phyloP scores from a whole-genome alignment of 2,113 vertebrate genomes.

The Delphinapterus leucas region DNA sequence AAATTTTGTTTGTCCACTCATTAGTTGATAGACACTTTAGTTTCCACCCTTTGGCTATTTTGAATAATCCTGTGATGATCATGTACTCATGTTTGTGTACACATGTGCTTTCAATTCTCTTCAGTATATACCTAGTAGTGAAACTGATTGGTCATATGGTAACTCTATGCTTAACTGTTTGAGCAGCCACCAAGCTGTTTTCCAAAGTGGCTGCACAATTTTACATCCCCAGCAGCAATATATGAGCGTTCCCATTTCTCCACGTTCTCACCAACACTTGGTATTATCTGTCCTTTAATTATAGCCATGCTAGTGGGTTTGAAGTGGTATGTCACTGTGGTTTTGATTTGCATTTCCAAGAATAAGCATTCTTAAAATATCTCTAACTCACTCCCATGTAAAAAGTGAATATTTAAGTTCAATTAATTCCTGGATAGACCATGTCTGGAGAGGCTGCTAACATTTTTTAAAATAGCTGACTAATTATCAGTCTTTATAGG shows the following conservation, averaged over 20 bases:
- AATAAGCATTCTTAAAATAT: constrained; percentile 10
- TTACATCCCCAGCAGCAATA: background rate
- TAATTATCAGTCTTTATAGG: background rate
- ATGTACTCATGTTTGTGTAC: background rate
- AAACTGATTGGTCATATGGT: background rate
- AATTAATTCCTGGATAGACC: background rate
- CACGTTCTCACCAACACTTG: background rate
- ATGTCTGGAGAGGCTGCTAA: background rate
- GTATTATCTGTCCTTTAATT: background rate
- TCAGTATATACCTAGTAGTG: background rate
- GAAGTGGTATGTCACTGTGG: background rate
- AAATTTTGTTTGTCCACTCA: background rate
- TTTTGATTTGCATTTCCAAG: constrained; percentile 46
- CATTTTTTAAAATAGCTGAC: background rate
- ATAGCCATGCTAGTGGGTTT: background rate
- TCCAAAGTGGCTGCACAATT: background rate
- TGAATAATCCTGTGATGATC: background rate
- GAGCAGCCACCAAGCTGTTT: background rate
- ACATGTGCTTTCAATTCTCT: background rate
- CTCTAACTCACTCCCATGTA: background rate
- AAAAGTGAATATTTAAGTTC: background rate
- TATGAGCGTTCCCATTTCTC: background rate
- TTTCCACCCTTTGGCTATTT: background rate
- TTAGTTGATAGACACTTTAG: background rate
- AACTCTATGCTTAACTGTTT: background rate